These are phyloP conservation scores for Pandemis heparana DNA, from an alignment of 2,888 invertebrate species.

Conservation along the genomic window DNA sequence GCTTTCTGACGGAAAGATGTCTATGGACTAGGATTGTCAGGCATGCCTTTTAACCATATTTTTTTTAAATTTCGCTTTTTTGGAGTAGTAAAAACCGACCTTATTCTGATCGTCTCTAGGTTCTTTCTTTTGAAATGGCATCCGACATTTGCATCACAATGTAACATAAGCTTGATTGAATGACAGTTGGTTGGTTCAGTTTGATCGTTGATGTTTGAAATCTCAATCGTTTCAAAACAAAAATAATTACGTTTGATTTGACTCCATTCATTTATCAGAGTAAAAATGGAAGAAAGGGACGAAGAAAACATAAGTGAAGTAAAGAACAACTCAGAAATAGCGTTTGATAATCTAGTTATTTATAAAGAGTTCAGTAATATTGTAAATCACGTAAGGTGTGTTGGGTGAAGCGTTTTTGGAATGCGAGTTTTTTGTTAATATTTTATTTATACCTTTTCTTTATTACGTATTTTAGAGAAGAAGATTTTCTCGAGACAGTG, in stretches of 20 bases:
- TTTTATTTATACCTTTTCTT: not conserved
- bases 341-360: constrained; percentile 75
- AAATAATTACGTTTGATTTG: constrained; percentile 10
- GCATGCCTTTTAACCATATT: not conserved
- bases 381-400: constrained; percentile 72
- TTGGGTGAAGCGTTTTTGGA: constrained; percentile 22
- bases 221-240: constrained; percentile 30
- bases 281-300: constrained; percentile 32
- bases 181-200: not conserved
- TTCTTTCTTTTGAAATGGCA: not conserved
- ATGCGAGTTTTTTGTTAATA: not conserved
- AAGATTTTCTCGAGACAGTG: constrained; percentile 77
- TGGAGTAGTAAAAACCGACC: not conserved
- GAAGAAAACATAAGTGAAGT: constrained; percentile 24
- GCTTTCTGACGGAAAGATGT: not conserved
- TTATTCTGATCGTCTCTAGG: not conserved
- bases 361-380: constrained; percentile 78
- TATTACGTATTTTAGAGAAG: constrained; percentile 61
- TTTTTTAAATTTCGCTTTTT: not conserved
- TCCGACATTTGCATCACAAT: not conserved
- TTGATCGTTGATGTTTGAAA: constrained; percentile 40
- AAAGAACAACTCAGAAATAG: constrained; percentile 55
- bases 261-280: not conserved
- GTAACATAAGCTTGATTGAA: not conserved
- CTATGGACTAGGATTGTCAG: not conserved